Evolutionary conservation across 2,113 vertebrate genomes (phyloP).

Genomic region (Lagopus leucura): DNA sequence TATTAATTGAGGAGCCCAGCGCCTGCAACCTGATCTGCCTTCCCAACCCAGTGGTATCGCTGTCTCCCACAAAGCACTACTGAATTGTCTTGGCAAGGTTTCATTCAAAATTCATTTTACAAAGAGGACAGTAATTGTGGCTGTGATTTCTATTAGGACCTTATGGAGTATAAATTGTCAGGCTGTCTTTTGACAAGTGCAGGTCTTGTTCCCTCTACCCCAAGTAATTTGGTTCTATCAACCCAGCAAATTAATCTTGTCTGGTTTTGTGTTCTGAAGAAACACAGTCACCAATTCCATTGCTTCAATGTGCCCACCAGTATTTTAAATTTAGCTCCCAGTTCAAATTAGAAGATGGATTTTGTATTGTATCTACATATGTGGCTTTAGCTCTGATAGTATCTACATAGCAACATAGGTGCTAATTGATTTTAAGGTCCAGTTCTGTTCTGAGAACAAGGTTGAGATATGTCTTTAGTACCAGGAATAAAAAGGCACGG

Average conservation of each 20-base stretch:
- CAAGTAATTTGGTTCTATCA: conserved; percentile 52
- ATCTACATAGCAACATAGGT: neutral
- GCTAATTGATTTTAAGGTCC: neutral
- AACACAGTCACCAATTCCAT: conserved; percentile 42
- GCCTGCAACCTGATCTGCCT: neutral
- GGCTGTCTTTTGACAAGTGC: neutral
- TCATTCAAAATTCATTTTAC: neutral
- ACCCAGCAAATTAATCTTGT: conserved; percentile 36
- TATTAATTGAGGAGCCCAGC: neutral
- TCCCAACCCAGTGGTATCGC: neutral
- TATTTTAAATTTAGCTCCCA: conserved; percentile 12
- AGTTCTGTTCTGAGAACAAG: neutral
- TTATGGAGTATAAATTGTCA: neutral
- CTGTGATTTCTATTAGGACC: conserved; percentile 12
- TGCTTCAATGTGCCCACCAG: conserved; percentile 4
- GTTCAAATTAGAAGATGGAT: neutral
- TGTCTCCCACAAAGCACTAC: neutral
- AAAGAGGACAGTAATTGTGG: neutral
- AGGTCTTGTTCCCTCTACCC: conserved; percentile 16
- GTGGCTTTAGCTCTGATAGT: neutral
- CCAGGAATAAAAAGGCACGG: neutral
- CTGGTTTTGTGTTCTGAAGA: conserved; percentile 43
- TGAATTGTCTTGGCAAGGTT: conserved; percentile 2
- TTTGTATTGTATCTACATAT: neutral
- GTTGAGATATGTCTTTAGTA: neutral